These are phyloP conservation scores for Anthoscopus minutus DNA, from an alignment of 2,113 vertebrate genomes.

Conservation along the genomic window DNA sequence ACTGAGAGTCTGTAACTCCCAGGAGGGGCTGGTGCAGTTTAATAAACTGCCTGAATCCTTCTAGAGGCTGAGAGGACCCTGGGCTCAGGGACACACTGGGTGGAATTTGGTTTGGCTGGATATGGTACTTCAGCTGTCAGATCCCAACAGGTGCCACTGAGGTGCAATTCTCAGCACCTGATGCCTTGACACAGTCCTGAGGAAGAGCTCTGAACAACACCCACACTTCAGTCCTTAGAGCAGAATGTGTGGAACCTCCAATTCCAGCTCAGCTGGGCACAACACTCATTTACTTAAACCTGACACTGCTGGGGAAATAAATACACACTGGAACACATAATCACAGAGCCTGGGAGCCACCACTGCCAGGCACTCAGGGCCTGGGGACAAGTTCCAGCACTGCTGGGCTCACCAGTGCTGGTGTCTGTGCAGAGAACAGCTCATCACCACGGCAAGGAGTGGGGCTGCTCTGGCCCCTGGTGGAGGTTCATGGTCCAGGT, in stretches of 20 bases:
- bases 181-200: neutral
- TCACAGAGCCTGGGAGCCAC: neutral
- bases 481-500: neutral
- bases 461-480: neutral
- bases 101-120: neutral
- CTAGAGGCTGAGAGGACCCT: neutral
- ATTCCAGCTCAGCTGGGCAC: neutral
- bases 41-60: neutral
- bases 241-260: neutral
- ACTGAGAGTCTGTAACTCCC: neutral
- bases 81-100: neutral
- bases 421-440: neutral
- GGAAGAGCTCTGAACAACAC: neutral
- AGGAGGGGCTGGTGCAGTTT: neutral
- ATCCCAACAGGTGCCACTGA: accelerated
- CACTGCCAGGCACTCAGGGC: neutral
- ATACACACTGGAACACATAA: neutral
- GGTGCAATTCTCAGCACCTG: neutral
- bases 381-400: neutral
- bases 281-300: neutral
- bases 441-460: neutral
- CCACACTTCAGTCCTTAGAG: neutral
- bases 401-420: neutral
- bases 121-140: neutral
- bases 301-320: neutral